Evolutionary conservation across 1,140 invertebrate species (phyloP).

Genomic region (Drosophila novamexicana): DNA sequence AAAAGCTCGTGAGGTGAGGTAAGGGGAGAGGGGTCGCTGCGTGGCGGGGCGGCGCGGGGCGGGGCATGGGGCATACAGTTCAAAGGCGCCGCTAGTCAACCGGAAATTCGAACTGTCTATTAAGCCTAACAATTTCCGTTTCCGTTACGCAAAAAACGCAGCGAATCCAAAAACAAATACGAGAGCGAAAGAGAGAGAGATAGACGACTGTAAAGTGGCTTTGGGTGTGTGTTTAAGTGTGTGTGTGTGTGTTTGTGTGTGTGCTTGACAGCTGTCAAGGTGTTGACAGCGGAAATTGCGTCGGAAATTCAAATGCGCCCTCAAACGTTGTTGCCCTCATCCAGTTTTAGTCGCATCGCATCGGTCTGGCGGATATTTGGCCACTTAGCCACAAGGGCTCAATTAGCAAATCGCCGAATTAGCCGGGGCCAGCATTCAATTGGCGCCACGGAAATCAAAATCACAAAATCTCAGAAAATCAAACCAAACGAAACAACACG

Average conservation of each 20-base stretch:
- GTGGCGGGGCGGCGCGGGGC: neutral
- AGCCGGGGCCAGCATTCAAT: conserved; percentile 46
- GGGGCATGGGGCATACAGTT: conserved; percentile 16
- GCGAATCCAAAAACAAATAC: conserved; percentile 12
- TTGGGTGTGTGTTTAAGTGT: conserved; percentile 22
- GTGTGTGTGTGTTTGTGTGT: conserved; percentile 44
- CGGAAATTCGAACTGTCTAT: conserved; percentile 79
- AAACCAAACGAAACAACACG: neutral
- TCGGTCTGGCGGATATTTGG: conserved; percentile 35
- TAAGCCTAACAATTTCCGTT: conserved; percentile 82
- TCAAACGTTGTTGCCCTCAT: conserved; percentile 38
- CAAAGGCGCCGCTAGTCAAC: conserved; percentile 35
- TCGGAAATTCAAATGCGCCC: conserved; percentile 76
- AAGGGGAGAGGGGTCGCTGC: neutral
- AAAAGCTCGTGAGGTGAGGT: neutral
- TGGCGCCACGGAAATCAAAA: conserved; percentile 61
- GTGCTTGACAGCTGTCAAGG: conserved; percentile 74
- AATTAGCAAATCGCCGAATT: conserved; percentile 37
- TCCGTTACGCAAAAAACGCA: conserved; percentile 56
- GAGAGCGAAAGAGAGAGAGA: neutral
- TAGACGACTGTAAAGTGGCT: conserved; percentile 40
- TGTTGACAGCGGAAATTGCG: conserved; percentile 80
- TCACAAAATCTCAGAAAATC: neutral
- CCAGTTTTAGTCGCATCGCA: neutral
- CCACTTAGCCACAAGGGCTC: conserved; percentile 32